Percentiles rank a stretch among this genome's conserved stretches.
phyloP scores from a whole-genome alignment of 1,140 invertebrate genomes.

The Melipona quadrifasciata region DNA sequence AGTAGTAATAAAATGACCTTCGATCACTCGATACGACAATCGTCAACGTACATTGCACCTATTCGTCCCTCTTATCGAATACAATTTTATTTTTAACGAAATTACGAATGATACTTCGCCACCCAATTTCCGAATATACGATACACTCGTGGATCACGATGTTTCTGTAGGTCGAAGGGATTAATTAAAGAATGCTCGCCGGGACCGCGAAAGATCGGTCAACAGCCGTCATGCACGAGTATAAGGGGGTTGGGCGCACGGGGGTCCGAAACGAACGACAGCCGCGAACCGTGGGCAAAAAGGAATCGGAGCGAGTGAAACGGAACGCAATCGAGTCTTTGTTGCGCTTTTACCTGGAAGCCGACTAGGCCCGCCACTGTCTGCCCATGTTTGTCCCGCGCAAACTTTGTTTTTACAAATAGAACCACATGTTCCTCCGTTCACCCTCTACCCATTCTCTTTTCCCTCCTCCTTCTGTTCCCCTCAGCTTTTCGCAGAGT shows the following conservation, averaged over 20 bases:
- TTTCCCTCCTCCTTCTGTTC: conserved; percentile 5
- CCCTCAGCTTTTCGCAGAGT: conserved; percentile 31
- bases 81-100: too few relatives aligned
- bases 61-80: too few relatives aligned
- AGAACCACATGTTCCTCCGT: conserved; percentile 75
- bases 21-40: too few relatives aligned
- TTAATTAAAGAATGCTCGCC: conserved; percentile 29
- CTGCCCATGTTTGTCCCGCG: conserved; percentile 76
- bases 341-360: conserved; percentile 77
- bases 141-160: background rate
- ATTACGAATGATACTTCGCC: too few relatives aligned
- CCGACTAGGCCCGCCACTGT: conserved; percentile 71
- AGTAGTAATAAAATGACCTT: too few relatives aligned
- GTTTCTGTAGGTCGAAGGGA: background rate
- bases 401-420: conserved; percentile 80
- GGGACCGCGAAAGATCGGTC: conserved; percentile 27
- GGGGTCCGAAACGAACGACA: background rate
- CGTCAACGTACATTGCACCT: too few relatives aligned
- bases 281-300: conserved; percentile 41
- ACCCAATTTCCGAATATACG: background rate
- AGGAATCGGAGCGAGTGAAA: conserved; percentile 58
- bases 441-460: conserved; percentile 60
- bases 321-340: conserved; percentile 73
- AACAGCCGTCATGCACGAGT: conserved; percentile 16
- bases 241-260: too few relatives aligned